These are phyloP conservation scores for Sacculina carcini DNA, from an alignment of 2,888 invertebrate genomes.

Conservation along the genomic window DNA sequence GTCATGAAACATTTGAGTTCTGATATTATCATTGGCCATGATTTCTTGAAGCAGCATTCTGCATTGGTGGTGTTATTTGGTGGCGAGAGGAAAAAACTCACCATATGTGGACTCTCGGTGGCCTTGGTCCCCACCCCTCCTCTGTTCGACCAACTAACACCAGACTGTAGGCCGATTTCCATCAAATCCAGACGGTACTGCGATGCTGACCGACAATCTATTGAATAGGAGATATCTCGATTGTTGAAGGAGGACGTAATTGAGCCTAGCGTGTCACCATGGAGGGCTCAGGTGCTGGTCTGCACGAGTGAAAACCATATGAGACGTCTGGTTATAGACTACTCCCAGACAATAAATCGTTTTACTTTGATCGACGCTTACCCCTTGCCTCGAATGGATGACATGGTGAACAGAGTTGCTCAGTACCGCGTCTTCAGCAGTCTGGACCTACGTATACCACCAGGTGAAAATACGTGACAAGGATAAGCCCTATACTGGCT, in stretches of 20 bases:
- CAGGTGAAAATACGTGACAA: background rate
- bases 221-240: background rate
- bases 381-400: conserved; percentile 9
- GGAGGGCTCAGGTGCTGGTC: conserved; percentile 5
- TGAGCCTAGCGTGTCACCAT: background rate
- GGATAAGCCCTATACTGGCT: background rate
- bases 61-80: background rate
- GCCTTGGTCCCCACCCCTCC: background rate
- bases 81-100: background rate
- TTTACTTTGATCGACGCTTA: conserved; percentile 1
- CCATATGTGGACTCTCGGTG: background rate
- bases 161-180: conserved; percentile 1
- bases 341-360: background rate
- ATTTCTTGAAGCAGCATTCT: conserved; percentile 3
- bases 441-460: background rate
- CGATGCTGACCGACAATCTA: background rate
- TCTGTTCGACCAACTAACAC: background rate
- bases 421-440: conserved; percentile 4
- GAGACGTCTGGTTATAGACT: conserved; percentile 4
- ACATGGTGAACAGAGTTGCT: conserved; percentile 2
- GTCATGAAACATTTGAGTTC: conserved; percentile 2
- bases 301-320: background rate
- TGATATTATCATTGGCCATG: conserved; percentile 4
- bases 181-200: conserved; percentile 1
- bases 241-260: conserved; percentile 1